These are phyloP conservation scores for Nomada lathburiana DNA, from an alignment of 2,888 invertebrate genomes.

Conservation along the genomic window DNA sequence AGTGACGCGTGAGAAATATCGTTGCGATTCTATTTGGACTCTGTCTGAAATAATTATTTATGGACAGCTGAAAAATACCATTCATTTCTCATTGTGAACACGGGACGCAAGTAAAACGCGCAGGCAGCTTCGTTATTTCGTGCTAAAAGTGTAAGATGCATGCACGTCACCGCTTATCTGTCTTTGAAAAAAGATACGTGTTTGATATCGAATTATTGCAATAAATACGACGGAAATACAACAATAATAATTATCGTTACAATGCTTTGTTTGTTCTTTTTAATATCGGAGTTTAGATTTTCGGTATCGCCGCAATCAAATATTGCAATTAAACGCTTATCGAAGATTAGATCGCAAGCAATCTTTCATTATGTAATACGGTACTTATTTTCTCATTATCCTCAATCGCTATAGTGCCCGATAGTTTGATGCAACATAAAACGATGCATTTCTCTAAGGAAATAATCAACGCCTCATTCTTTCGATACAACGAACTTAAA, in stretches of 20 bases:
- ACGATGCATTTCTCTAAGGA: slow-evolving; percentile 15
- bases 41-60: not conserved
- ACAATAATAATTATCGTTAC: not conserved
- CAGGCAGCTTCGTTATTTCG: not conserved
- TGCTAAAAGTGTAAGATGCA: not conserved
- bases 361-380: slow-evolving; percentile 54
- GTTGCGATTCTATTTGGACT: not conserved
- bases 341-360: slow-evolving; percentile 47
- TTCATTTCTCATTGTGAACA: no score
- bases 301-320: not conserved
- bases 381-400: slow-evolving; percentile 53
- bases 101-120: not conserved
- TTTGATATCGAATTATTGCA: not conserved
- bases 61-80: not conserved
- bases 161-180: not conserved
- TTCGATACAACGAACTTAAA: slow-evolving; percentile 52
- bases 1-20: not conserved
- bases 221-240: not conserved
- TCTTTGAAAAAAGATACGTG: not conserved
- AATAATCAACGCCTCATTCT: slow-evolving; percentile 28
- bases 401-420: slow-evolving; percentile 11
- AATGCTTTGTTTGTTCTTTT: not conserved
- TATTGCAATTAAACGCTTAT: slow-evolving; percentile 50
- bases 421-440: slow-evolving; percentile 30
- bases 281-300: not conserved